phyloP scores from a whole-genome alignment of 2,113 vertebrate species.

The Varanus komodoensis region DNA sequence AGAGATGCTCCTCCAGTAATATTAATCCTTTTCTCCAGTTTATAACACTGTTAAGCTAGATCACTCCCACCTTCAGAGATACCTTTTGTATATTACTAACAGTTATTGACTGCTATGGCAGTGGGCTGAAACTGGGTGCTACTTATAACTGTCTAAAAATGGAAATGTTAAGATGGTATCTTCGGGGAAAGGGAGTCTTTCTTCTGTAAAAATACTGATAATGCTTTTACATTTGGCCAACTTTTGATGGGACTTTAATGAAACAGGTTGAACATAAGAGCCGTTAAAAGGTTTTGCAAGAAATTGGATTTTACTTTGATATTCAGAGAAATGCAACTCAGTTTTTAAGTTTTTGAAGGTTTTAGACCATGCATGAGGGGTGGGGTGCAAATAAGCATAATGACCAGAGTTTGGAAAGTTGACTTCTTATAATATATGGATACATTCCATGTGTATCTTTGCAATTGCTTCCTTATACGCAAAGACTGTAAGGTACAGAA shows the following conservation, averaged over 20 bases:
- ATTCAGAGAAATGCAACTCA: too few species aligned
- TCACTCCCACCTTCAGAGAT: constrained; percentile 18
- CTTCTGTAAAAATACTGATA: background rate
- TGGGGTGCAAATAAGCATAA: background rate
- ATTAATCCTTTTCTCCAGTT: constrained; percentile 2
- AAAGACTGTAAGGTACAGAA: background rate
- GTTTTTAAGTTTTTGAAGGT: background rate
- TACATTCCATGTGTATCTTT: background rate
- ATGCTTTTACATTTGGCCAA: background rate
- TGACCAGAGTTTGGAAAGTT: background rate
- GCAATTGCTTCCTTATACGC: background rate
- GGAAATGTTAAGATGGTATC: background rate
- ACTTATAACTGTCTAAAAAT: background rate
- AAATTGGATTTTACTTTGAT: background rate
- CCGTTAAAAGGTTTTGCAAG: background rate
- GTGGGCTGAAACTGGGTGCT: background rate
- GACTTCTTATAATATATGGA: background rate
- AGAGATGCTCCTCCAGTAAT: constrained; percentile 9
- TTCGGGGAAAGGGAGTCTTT: background rate
- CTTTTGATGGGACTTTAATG: background rate
- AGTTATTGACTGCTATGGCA: background rate
- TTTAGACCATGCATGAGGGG: too few species aligned
- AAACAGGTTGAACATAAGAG: background rate
- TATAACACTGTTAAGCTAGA: background rate
- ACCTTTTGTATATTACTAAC: constrained; percentile 24